phyloP scores from a whole-genome alignment of 2,888 invertebrate species.

The Acrocyrtus sp. region DNA sequence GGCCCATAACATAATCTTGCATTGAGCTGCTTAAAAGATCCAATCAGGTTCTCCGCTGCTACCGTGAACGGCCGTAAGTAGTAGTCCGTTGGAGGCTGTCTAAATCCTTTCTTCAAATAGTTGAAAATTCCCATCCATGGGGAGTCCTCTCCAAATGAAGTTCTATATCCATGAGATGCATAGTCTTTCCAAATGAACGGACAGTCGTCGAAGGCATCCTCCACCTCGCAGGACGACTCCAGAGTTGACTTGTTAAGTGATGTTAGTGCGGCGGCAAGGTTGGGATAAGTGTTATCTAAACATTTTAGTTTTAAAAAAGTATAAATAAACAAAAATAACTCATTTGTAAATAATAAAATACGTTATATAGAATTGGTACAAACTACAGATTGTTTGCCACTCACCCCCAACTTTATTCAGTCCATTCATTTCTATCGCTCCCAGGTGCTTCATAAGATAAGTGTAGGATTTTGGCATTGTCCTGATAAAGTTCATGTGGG shows the following conservation, averaged over 20 bases:
- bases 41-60: constrained; percentile 73
- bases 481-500: constrained; percentile 84
- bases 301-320: not conserved
- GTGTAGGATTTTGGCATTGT: constrained; percentile 67
- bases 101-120: constrained; percentile 81
- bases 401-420: constrained; percentile 91
- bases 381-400: not conserved
- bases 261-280: constrained; percentile 77
- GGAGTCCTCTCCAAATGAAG: constrained; percentile 85
- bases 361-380: not conserved
- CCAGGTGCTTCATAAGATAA: constrained; percentile 71
- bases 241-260: constrained; percentile 77
- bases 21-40: constrained; percentile 74
- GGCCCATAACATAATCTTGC: constrained; percentile 73
- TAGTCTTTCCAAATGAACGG: constrained; percentile 87
- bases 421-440: constrained; percentile 82
- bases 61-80: constrained; percentile 80
- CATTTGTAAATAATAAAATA: not conserved
- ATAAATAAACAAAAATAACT: too few relatives aligned
- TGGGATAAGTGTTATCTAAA: constrained; percentile 83
- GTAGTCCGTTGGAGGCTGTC: constrained; percentile 82
- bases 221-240: constrained; percentile 72
- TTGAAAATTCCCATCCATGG: constrained; percentile 83
- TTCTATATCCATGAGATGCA: constrained; percentile 77
- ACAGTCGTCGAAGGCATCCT: constrained; percentile 78